Conservation (phyloP, 1,140 invertebrate genomes). For the Hylaeus volcanicus region DNA sequence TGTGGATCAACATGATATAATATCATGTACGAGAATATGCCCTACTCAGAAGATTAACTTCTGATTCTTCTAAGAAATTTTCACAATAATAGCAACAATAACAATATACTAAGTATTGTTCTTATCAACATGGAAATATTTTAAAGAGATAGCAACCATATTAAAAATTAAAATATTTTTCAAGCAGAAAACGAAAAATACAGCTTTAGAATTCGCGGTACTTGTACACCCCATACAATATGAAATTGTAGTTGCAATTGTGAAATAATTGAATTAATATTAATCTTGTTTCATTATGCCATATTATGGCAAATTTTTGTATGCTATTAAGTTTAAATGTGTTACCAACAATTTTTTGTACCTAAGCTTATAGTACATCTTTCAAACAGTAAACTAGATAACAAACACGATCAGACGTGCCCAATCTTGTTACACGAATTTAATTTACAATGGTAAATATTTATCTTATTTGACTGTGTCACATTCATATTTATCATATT, state of each 20-base stretch:
- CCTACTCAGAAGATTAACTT: not conserved
- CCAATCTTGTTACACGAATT: slow-evolving; percentile 36
- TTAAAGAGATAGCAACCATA: not conserved
- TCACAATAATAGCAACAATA: slow-evolving; percentile 7
- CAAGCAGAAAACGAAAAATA: not conserved
- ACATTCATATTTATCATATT: slow-evolving; percentile 46
- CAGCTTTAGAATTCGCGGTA: slow-evolving; percentile 1
- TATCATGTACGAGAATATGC: not conserved
- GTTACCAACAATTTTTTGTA: slow-evolving; percentile 39
- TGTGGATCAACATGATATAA: slow-evolving; percentile 2
- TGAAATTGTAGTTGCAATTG: slow-evolving; percentile 9
- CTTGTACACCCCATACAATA: not conserved
- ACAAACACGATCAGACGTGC: slow-evolving; percentile 34
- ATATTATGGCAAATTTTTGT: slow-evolving; percentile 23
- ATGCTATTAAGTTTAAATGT: slow-evolving; percentile 17
- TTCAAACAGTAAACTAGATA: slow-evolving; percentile 44
- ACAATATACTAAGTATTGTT: not conserved
- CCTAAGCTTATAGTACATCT: slow-evolving; percentile 43
- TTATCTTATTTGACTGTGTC: slow-evolving; percentile 39
- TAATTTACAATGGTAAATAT: slow-evolving; percentile 46
- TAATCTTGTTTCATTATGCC: slow-evolving; percentile 25
- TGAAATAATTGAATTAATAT: slow-evolving; percentile 18
- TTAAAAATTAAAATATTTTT: slow-evolving; percentile 16
- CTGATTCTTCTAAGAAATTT: slow-evolving; percentile 1
- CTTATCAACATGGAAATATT: slow-evolving; percentile 15